Conservation (phyloP, 2,113 vertebrate species). For the Montifringilla adamsi region DNA sequence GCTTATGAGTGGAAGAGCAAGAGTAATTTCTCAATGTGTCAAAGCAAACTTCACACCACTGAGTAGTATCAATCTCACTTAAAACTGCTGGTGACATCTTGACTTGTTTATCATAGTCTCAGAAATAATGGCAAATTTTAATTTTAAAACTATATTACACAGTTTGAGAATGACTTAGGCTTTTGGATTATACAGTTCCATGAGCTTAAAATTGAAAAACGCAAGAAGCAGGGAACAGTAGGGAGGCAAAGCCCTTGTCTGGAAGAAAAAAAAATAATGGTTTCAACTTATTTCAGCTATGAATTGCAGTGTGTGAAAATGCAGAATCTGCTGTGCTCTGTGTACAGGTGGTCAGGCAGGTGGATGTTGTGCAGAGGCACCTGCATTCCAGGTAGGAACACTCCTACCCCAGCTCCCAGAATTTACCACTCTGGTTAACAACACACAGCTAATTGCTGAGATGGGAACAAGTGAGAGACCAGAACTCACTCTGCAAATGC, state of each 20-base stretch:
- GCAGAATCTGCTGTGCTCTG: background rate
- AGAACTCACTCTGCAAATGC: background rate
- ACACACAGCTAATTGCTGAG: background rate
- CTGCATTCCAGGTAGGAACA: background rate
- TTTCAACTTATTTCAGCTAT: background rate
- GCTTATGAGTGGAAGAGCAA: background rate
- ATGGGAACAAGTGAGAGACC: background rate
- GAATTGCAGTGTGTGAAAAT: background rate
- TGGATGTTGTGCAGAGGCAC: background rate
- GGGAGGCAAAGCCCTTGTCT: background rate
- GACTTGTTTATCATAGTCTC: slow-evolving; percentile 10
- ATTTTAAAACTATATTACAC: background rate
- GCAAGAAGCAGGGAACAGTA: fast-evolving
- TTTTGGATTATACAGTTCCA: background rate
- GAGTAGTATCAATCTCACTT: slow-evolving; percentile 38
- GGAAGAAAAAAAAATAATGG: background rate
- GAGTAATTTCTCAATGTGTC: slow-evolving; percentile 38
- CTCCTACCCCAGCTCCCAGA: background rate
- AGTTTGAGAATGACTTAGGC: background rate
- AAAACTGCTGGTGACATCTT: background rate
- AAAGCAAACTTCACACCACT: background rate
- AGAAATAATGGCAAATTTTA: background rate
- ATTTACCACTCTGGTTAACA: background rate
- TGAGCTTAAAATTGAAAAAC: background rate
- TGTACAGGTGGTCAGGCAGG: background rate